Conservation (phyloP, 53 echinoderm and acorn worm species). For the Paracentrotus lividus region DNA sequence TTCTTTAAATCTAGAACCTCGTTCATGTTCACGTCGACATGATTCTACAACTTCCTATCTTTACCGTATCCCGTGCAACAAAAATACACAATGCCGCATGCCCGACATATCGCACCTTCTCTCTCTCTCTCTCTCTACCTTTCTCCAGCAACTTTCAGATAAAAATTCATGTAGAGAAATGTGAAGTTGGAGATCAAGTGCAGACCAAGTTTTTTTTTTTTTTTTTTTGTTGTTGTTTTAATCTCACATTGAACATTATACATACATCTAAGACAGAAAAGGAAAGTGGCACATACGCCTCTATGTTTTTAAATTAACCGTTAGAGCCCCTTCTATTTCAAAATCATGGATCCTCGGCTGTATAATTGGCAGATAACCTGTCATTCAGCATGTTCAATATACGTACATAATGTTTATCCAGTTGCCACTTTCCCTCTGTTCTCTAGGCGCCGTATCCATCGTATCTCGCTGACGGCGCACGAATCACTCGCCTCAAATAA, state of each 20-base stretch:
- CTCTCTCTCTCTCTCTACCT: not conserved
- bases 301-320: too few relatives aligned
- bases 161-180: not conserved
- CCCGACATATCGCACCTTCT: not conserved
- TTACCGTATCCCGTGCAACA: not conserved
- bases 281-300: too few relatives aligned
- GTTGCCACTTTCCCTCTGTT: not conserved
- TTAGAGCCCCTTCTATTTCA: too few relatives aligned
- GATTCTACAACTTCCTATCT: not conserved
- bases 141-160: not conserved
- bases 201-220: too few relatives aligned
- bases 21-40: too few relatives aligned
- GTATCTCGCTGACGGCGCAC: not conserved
- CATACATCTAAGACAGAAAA: too few relatives aligned
- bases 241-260: too few relatives aligned
- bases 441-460: not conserved
- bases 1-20: not conserved
- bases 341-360: too few relatives aligned
- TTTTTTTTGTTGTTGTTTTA: too few relatives aligned
- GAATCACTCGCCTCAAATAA: not conserved
- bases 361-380: conserved; percentile 25
- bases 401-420: conserved; percentile 13
- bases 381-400: too few relatives aligned
- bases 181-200: too few relatives aligned
- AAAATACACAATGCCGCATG: not conserved